These are phyloP conservation scores for Rotaria sp. DNA, from an alignment of 2,888 invertebrate species.

Conservation along the genomic window DNA sequence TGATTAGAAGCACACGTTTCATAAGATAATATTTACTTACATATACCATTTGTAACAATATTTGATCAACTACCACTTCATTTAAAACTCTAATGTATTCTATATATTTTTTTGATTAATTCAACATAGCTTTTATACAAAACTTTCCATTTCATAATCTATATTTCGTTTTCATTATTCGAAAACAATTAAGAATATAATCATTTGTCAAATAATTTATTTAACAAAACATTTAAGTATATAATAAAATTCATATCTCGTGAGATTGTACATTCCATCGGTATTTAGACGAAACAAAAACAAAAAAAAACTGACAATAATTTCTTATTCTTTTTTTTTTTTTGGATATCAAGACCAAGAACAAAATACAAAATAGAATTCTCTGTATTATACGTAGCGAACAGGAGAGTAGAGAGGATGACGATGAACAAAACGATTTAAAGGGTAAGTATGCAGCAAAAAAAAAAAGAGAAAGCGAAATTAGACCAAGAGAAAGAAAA, in stretches of 20 bases:
- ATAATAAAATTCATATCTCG: constrained; percentile 19
- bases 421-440: not conserved
- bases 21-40: too few species aligned
- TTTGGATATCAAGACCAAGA: not conserved
- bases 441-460: constrained; percentile 9
- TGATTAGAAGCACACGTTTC: too few species aligned
- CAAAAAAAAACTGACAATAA: not conserved
- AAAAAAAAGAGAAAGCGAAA: not conserved
- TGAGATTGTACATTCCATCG: constrained; percentile 15
- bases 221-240: constrained; percentile 17
- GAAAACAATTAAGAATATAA: not conserved
- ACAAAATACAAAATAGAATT: constrained; percentile 12
- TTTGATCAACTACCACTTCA: too few species aligned
- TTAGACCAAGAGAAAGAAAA: not conserved
- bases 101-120: too few species aligned
- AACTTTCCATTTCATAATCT: too few species aligned
- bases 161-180: too few species aligned
- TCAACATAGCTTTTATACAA: too few species aligned
- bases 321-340: not conserved
- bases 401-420: not conserved
- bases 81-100: too few species aligned
- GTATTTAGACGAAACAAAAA: not conserved
- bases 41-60: too few species aligned
- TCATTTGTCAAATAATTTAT: constrained; percentile 22
- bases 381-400: not conserved